Evolutionary conservation across 2,113 vertebrate genomes (phyloP).

Genomic region (Sapajus apella): DNA sequence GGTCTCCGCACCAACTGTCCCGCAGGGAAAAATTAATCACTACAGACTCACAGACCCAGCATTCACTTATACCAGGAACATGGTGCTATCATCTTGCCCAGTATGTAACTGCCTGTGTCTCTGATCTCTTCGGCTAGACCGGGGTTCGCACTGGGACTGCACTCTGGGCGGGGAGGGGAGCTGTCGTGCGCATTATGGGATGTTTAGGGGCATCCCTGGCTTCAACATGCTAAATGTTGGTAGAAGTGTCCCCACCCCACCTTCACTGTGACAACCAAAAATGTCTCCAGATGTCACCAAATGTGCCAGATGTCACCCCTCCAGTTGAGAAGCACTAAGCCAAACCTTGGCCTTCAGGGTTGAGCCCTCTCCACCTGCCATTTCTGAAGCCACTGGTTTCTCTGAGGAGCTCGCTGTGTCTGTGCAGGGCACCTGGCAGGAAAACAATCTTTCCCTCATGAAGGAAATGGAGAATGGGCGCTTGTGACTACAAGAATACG

Average conservation of each 20-base stretch:
- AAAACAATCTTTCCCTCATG: accelerated
- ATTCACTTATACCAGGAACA: neutral
- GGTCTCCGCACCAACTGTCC: accelerated
- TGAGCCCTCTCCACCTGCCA: accelerated
- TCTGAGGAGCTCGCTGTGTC: accelerated
- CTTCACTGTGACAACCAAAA: neutral
- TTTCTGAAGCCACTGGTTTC: neutral
- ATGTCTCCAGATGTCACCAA: neutral
- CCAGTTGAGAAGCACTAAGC: neutral
- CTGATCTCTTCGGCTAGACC: neutral
- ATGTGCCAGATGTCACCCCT: neutral
- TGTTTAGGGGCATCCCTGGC: too few relatives aligned
- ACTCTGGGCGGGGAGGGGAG: neutral
- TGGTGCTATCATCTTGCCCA: neutral
- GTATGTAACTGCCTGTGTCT: accelerated
- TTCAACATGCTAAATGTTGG: neutral
- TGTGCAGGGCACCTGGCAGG: neutral
- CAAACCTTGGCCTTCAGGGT: accelerated
- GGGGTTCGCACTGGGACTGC: accelerated
- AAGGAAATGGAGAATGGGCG: accelerated
- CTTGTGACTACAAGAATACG: neutral
- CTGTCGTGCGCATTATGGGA: neutral
- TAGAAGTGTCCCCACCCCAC: accelerated
- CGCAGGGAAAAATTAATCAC: neutral
- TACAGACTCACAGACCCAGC: neutral